Conservation (phyloP, 2,888 invertebrate species). For the Mayetiola destructor region DNA sequence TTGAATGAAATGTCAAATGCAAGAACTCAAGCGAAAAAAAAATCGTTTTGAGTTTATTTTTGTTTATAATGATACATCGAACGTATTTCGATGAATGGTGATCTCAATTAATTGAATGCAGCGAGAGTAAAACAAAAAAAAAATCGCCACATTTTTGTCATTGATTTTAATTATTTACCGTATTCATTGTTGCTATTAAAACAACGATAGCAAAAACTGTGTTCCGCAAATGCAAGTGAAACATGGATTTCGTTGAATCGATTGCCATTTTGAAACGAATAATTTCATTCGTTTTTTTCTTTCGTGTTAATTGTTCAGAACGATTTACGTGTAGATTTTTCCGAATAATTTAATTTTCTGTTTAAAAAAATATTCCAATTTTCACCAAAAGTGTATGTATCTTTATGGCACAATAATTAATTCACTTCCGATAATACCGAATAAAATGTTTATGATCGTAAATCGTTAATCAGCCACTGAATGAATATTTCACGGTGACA, state of each 20-base stretch:
- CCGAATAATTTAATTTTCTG: neutral
- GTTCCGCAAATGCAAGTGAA: neutral
- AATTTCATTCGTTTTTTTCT: too few species aligned
- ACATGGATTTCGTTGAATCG: too few species aligned
- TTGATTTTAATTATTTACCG: constrained; percentile 11
- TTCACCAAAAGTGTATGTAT: neutral
- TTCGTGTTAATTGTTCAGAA: neutral
- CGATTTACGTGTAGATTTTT: neutral
- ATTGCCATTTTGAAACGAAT: too few species aligned
- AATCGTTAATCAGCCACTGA: too few species aligned
- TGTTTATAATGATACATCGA: too few species aligned
- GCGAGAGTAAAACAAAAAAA: neutral
- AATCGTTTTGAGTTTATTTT: too few species aligned
- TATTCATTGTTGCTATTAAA: constrained; percentile 8
- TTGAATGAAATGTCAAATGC: too few species aligned
- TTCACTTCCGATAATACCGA: neutral
- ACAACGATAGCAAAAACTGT: neutral
- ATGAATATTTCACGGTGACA: too few species aligned
- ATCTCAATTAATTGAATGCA: too few species aligned
- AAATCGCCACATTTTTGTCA: neutral
- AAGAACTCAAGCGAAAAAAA: too few species aligned
- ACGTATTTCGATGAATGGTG: too few species aligned
- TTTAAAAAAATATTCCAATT: neutral
- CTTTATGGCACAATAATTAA: neutral
- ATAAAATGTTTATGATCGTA: too few species aligned